Evolutionary conservation across 2,113 vertebrate species (phyloP).

Genomic region (Osmerus mordax): DNA sequence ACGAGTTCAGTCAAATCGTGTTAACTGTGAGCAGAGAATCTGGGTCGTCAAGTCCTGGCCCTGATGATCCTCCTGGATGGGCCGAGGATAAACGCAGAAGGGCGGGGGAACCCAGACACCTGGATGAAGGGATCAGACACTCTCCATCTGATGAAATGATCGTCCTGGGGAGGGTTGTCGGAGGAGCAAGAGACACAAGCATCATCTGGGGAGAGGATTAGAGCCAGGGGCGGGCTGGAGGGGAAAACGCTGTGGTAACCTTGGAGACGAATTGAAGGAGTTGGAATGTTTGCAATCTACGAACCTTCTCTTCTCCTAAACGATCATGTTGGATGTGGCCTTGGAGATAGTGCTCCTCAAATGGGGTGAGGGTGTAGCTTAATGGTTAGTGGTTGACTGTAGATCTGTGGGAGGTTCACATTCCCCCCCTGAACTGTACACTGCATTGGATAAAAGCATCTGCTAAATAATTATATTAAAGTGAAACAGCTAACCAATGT

Average conservation of each 20-base stretch:
- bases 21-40: conserved; percentile 3
- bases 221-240: background rate
- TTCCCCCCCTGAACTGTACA: too few species aligned
- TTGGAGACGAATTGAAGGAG: background rate
- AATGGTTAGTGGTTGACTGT: too few species aligned
- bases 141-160: background rate
- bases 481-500: too few species aligned
- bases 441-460: too few species aligned
- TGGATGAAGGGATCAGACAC: background rate
- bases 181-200: background rate
- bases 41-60: background rate
- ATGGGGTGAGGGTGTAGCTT: too few species aligned
- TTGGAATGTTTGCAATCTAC: background rate
- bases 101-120: background rate
- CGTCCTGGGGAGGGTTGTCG: background rate
- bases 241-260: background rate
- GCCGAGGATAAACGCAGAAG: too few species aligned
- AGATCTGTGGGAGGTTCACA: too few species aligned
- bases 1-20: conserved; percentile 2
- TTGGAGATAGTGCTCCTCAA: too few species aligned
- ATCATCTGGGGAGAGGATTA: background rate
- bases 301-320: too few species aligned
- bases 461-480: too few species aligned
- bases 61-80: background rate
- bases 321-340: too few species aligned